Evolutionary conservation across 2,113 vertebrate species (phyloP).

Genomic region (Calidris pugnax): DNA sequence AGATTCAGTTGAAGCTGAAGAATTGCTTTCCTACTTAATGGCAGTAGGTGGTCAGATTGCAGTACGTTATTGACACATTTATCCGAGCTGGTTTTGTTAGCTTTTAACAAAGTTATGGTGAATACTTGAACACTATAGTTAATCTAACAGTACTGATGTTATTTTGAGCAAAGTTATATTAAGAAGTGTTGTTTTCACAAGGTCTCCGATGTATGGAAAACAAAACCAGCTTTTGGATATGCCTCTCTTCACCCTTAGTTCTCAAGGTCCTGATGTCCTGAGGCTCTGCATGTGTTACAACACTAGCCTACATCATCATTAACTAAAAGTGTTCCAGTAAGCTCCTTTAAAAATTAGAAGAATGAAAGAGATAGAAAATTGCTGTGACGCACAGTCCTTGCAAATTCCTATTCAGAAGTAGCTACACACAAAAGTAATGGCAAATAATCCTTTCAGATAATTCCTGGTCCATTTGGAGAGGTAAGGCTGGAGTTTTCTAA

Average conservation of each 20-base stretch:
- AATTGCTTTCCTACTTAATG: neutral
- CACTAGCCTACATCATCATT: neutral
- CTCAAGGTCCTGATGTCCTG: neutral
- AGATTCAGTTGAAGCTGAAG: neutral
- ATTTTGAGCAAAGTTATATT: neutral
- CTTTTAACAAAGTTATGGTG: neutral
- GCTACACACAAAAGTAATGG: neutral
- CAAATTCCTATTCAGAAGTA: neutral
- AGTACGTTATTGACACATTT: neutral
- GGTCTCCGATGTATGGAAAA: neutral
- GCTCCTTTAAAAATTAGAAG: neutral
- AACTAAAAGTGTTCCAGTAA: neutral
- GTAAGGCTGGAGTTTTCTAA: neutral
- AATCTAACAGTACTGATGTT: neutral
- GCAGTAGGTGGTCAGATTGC: neutral
- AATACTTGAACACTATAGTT: neutral
- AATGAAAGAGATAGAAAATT: neutral
- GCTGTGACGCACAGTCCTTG: neutral
- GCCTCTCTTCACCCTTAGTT: neutral
- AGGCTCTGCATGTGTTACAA: neutral
- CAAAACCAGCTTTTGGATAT: neutral
- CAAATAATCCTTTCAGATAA: neutral
- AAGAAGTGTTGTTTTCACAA: neutral
- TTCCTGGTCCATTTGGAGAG: neutral
- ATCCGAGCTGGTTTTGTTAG: neutral